Evolutionary conservation across 2,113 vertebrate genomes (phyloP), one percentile per base, ranked within the genome.

Genomic region (Lucifuga dentata): DNA sequence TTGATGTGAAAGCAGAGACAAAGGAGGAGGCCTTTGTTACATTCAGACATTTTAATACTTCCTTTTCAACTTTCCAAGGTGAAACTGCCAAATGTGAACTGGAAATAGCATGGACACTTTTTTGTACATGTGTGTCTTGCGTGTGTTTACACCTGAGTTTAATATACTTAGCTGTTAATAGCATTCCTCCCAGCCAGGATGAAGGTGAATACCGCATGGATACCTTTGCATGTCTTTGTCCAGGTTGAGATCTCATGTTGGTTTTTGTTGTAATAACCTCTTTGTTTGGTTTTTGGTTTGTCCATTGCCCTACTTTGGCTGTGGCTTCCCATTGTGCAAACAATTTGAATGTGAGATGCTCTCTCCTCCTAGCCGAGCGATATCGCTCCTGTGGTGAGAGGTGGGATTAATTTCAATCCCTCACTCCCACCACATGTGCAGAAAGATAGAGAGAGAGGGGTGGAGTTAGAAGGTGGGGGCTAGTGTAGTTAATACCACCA

Each of bases 311-410:
- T 73, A 55, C 35, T 74, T 83, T 63, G 64, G 66, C 59, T 62
- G 66, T 52, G 62, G 40, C n/a, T 43, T 74, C 78, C 60, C 71
- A 61, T 67, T 82, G 68, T 78, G 63, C 38, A 82, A 83, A 73
- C 52, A 67, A 75, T 84, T 88, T 84, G 61, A 86, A 86, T 86
- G 76, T 80, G 69, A 78, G 63, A 78, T 38, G 26, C 16, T 11
- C 26, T 24, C 68, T 76, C 61, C 75, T 83, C 61, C 60, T 48
- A 40, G 41, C 72, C 38, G 19, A 76, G 68, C 29, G 17, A 78
- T 85, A 76, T 86, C 53, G 64, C 80, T 73, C 76, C 78, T 64
- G 62, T 56, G 52, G 70, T 79, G 80, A 80, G 69, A 78, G 58
- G 51, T 70, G 69, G 68, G 76, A 85, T 80, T 88, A 45, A 83